Evolutionary conservation across 2,113 vertebrate genomes (phyloP).

Genomic region (Ammodytes marinus): DNA sequence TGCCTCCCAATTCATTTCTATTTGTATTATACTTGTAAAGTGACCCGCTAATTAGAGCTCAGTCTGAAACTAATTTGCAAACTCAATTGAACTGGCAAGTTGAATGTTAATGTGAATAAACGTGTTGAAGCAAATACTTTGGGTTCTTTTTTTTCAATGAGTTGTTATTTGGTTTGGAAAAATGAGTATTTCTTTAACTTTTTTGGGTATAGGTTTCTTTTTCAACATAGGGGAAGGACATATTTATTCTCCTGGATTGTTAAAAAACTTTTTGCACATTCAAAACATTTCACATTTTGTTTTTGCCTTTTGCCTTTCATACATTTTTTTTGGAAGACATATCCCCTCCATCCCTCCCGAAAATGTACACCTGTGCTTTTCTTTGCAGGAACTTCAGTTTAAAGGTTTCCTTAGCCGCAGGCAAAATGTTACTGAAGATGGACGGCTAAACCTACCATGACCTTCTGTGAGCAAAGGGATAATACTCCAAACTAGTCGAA

Average conservation of each 20-base stretch:
- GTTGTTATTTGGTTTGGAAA: neutral
- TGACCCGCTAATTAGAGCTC: neutral
- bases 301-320: too few relatives aligned
- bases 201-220: too few relatives aligned
- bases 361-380: neutral
- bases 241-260: too few relatives aligned
- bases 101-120: neutral
- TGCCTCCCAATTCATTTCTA: neutral
- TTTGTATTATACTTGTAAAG: neutral
- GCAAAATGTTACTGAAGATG: neutral
- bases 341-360: too few relatives aligned
- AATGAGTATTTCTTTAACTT: neutral
- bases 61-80: neutral
- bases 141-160: too few relatives aligned
- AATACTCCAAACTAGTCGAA: too few relatives aligned
- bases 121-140: too few relatives aligned
- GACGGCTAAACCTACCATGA: neutral
- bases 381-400: neutral
- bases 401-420: neutral
- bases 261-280: too few relatives aligned
- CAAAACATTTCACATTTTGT: too few relatives aligned
- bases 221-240: too few relatives aligned
- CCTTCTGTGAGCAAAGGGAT: neutral
- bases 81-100: neutral
- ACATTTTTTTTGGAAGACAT: too few relatives aligned